These are phyloP conservation scores for Mormyrops attenuatus DNA, from an alignment of 2,797 vertebrate species.

Conservation along the genomic window DNA sequence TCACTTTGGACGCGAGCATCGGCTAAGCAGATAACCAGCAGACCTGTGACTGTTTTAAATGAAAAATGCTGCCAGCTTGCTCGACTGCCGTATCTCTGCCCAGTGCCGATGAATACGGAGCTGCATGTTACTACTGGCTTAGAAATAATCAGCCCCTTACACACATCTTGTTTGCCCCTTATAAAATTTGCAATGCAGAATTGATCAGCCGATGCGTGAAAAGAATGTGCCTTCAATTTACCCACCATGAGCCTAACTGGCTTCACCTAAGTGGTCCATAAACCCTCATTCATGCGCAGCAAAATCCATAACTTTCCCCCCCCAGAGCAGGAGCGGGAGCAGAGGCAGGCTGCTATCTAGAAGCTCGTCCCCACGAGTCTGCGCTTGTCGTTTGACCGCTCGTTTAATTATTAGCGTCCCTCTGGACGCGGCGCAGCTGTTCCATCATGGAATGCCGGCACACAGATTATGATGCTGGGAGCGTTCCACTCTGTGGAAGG, in stretches of 20 bases:
- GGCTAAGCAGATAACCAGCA: neutral
- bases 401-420: constrained; percentile 10
- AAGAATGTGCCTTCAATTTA: neutral
- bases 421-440: neutral
- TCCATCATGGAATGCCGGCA: neutral
- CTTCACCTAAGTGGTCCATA: constrained; percentile 6
- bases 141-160: neutral
- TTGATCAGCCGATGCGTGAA: neutral
- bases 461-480: neutral
- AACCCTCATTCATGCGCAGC: constrained; percentile 9
- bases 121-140: neutral
- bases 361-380: neutral
- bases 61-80: neutral
- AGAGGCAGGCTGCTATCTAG: neutral
- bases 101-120: neutral
- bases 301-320: neutral
- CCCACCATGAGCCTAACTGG: neutral
- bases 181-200: neutral
- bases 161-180: constrained; percentile 5
- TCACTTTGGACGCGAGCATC: neutral
- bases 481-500: neutral
- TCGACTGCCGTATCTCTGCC: neutral
- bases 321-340: neutral
- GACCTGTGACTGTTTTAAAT: neutral
- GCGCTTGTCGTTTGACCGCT: neutral